phyloP scores from a whole-genome alignment of 53 echinoderm and acorn worm genomes.

The Mesocentrotus franciscanus region DNA sequence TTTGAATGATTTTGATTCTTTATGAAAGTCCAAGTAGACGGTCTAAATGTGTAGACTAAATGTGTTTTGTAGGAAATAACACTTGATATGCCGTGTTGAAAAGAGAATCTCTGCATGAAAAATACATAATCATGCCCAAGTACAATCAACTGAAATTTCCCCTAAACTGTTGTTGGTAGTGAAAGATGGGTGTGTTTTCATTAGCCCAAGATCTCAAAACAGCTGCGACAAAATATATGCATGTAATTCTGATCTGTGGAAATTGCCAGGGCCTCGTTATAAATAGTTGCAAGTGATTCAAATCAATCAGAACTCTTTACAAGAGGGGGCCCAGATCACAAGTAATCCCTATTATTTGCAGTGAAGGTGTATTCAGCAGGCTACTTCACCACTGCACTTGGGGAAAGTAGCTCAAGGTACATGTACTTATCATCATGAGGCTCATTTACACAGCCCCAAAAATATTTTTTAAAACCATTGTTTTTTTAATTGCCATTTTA shows the following conservation, averaged over 20 bases:
- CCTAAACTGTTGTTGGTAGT: background rate
- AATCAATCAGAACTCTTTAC: no score
- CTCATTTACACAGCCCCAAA: no score
- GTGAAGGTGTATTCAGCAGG: background rate
- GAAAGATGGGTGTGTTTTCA: background rate
- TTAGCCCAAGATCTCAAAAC: background rate
- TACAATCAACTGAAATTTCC: background rate
- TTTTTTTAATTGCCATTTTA: no score
- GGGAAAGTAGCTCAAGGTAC: background rate
- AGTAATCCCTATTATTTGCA: background rate
- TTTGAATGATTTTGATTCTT: background rate
- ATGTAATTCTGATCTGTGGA: no score
- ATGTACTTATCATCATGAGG: no score
- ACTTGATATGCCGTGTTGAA: background rate
- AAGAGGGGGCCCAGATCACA: background rate
- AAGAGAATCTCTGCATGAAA: background rate
- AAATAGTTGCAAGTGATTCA: no score
- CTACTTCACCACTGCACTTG: background rate
- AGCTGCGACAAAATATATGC: background rate
- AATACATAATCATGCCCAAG: background rate
- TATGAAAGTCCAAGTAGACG: background rate
- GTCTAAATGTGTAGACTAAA: conserved; percentile 1
- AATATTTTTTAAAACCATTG: background rate
- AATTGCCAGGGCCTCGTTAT: no score
- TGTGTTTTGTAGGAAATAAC: conserved; percentile 12